Base-by-base conservation (phyloP, 2,888 invertebrate genomes). In the Tolmerus cingulatus region DNA sequence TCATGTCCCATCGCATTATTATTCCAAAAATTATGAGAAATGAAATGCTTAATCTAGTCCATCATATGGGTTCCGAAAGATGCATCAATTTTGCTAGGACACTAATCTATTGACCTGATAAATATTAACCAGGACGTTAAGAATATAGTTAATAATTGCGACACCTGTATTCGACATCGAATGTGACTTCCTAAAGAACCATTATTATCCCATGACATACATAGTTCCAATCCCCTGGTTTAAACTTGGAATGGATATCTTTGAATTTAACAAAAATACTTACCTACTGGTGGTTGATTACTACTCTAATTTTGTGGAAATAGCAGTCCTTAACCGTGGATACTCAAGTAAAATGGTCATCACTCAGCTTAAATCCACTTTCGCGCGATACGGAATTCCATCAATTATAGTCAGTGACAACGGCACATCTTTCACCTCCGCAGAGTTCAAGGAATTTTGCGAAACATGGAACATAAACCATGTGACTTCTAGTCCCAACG, bases 271-370 rank as follows among this genome's bases (percentile, higher is more conserved):
- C 2, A 87, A 87, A 23, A 55, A 66, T 8, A 81, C 5, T 87
- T 88, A 87, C 77, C 89, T 66, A 19, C 89, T 37, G n/a, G 88
- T 88, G 4, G 88, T 89, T 14, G 89, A 89, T 86, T 89, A 89
- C 87, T 90, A 81, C 57, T 89, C 89, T n/a, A 89, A 89, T 76
- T 89, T 87, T 85, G 40, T 88, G 30, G 89, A 89, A 88, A 79
- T 89, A 84, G 34, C 76, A 30, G 0, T 7, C 30, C 76, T 37
- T 8, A 34, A 3, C 3, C 16, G 16, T 0, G 76, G 76, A 16
- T 34, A 30, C 1, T 40, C 40, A 5, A 40, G 40, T 9, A 40
- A 40, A 40, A 40, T 40, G 40, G 40, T 40, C 8, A 40, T 40
- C 12, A 1, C 2, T 9, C 40, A 40, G 12, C 40, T 40, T 2